Evolutionary conservation across 2,888 invertebrate species (phyloP), one percentile per base, ranked within the genome.

Genomic region (Cataglyphis livida): DNA sequence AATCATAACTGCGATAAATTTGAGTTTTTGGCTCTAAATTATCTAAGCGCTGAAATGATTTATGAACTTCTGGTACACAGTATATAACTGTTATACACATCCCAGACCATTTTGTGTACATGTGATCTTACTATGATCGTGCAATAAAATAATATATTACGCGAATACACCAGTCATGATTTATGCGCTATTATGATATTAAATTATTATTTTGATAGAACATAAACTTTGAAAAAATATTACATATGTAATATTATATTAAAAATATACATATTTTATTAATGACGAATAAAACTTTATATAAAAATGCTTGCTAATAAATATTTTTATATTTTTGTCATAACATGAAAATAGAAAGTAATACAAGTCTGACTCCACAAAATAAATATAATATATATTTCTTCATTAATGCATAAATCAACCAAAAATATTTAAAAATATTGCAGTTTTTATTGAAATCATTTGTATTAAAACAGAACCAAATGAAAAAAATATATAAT

Each of bases 71-170:
- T 25, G 41, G 32, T 73, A 61, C 61, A 61, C 59, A 57, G 65
- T 89, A 88, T 86, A 85, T 86, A 87, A 86, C 83, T 86, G 84
- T 82, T 85, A 83, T 84, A 84, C 82, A 79, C 83, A 79, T 88
- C 73, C 66, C 73, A 74, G 84, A 86, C 84, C 85, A 86, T 87
- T 83, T 51, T n/a, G 51, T n/a, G n/a, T 51, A 3, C 7, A 6
- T 48, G 15, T n/a, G 81, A 87, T 89, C 87, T 88, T 86, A 84
- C 87, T 85, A 89, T 79, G 84, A 86, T 76, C 84, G 81, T 62
- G 87, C 85, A 87, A 86, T 90, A 89, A 91, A 91, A 85, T 87
- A 87, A 88, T 89, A 87, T 89, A 88, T 86, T 84, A 85, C 81
- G 48, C 48, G 62, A 74, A 82, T 84, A 64, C 48, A 44, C 18